These are phyloP conservation scores for Fistularia tabacaria DNA, from an alignment of 2,797 vertebrate species.

Conservation along the genomic window DNA sequence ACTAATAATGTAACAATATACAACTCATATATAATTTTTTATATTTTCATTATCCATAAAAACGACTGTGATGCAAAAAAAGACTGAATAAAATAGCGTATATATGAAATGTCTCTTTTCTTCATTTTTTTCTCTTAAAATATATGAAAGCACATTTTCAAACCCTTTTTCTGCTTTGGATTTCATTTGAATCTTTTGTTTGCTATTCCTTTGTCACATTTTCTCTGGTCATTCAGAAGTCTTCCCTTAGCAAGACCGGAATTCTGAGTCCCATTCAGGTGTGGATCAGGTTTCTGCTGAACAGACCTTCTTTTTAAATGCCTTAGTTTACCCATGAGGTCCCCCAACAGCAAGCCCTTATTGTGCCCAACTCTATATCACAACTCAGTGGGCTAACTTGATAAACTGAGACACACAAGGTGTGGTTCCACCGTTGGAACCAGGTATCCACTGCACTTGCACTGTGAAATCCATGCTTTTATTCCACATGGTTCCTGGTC, in stretches of 20 bases:
- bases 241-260: conserved; percentile 62
- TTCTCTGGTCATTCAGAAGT: conserved; percentile 63
- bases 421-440: conserved; percentile 37
- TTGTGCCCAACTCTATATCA: conserved; percentile 64
- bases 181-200: conserved; percentile 10
- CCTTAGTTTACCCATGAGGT: conserved; percentile 73
- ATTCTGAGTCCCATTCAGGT: conserved; percentile 72
- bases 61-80: conserved; percentile 14
- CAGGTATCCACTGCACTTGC: neutral
- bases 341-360: conserved; percentile 68
- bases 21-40: neutral
- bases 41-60: too few species aligned
- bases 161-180: neutral
- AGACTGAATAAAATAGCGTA: conserved; percentile 48
- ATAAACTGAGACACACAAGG: conserved; percentile 51
- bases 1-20: conserved; percentile 1
- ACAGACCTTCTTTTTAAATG: conserved; percentile 82
- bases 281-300: conserved; percentile 77
- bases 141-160: conserved; percentile 1
- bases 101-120: conserved; percentile 13
- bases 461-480: neutral
- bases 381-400: conserved; percentile 34
- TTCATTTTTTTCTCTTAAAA: conserved; percentile 17
- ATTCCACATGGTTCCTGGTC: too few species aligned
- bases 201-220: conserved; percentile 37